Evolutionary conservation across 2,113 vertebrate genomes (phyloP).

Genomic region (Eretmochelys imbricata): DNA sequence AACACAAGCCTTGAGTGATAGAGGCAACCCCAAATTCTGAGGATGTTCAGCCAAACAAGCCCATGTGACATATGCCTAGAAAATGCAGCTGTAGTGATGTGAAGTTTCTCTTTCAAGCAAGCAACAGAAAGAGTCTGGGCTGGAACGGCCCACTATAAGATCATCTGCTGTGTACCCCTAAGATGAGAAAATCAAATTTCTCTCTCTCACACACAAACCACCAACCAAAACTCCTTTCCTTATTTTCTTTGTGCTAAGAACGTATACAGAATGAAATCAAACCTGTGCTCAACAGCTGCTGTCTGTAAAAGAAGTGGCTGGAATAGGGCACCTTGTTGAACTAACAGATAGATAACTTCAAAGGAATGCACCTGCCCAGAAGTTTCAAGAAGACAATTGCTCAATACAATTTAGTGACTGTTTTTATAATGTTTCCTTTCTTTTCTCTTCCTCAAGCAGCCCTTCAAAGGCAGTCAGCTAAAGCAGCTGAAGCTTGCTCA

Average conservation of each 20-base stretch:
- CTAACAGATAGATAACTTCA: neutral
- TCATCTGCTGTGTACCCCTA: fast-evolving
- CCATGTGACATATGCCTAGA: neutral
- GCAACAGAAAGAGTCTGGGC: neutral
- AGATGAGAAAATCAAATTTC: neutral
- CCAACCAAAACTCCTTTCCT: fast-evolving
- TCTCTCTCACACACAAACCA: neutral
- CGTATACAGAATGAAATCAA: neutral
- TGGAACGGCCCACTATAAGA: fast-evolving
- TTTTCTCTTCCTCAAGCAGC: neutral
- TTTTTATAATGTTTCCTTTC: neutral
- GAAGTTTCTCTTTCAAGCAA: neutral
- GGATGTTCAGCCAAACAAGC: neutral
- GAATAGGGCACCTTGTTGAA: neutral
- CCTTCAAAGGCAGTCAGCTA: neutral
- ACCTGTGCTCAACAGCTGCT: neutral
- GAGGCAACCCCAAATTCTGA: neutral
- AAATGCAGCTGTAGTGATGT: neutral
- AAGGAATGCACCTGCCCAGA: neutral
- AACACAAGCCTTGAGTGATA: neutral
- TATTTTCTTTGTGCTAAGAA: fast-evolving
- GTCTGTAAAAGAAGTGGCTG: neutral
- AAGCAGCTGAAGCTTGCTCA: constrained; percentile 32
- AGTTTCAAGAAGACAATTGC: neutral
- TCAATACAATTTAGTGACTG: neutral